Percentiles rank a stretch among this genome's conserved stretches.
phyloP scores from a whole-genome alignment of 2,888 invertebrate species.

The Ischnura elegans region DNA sequence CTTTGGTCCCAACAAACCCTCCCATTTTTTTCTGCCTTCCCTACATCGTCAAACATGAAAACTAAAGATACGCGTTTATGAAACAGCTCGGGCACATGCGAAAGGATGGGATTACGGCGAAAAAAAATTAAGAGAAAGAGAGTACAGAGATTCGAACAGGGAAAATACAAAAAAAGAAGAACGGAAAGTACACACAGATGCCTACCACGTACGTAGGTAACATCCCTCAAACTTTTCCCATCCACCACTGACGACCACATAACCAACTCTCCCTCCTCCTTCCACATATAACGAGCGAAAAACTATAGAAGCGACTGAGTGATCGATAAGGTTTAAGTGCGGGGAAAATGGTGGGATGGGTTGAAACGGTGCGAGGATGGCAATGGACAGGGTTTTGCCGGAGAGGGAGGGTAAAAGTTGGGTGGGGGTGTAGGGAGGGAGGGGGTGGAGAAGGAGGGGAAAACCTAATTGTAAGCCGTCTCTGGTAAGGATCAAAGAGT shows the following conservation, averaged over 20 bases:
- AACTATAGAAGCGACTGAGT: slow-evolving; percentile 29
- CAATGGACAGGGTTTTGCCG: too few species aligned
- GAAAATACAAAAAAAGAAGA: slow-evolving; percentile 11
- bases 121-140: slow-evolving; percentile 16
- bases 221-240: slow-evolving; percentile 28
- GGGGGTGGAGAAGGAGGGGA: slow-evolving; percentile 70
- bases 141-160: neutral
- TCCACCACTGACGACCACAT: too few species aligned
- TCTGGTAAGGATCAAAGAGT: slow-evolving; percentile 64
- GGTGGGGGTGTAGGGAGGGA: slow-evolving; percentile 70
- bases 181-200: neutral
- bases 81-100: slow-evolving; percentile 41
- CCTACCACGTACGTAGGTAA: neutral
- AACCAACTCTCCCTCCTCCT: too few species aligned
- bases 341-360: too few species aligned
- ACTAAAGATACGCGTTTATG: slow-evolving; percentile 64
- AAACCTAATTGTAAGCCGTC: slow-evolving; percentile 74
- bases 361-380: too few species aligned
- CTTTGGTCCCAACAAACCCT: too few species aligned
- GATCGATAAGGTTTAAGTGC: slow-evolving; percentile 69
- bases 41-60: slow-evolving; percentile 57
- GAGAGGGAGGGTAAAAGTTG: slow-evolving; percentile 71
- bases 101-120: slow-evolving; percentile 51
- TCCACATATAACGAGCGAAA: slow-evolving; percentile 64
- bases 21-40: slow-evolving; percentile 1